Conservation (phyloP, 2,113 vertebrate genomes). For the Catharus bicknelli region DNA sequence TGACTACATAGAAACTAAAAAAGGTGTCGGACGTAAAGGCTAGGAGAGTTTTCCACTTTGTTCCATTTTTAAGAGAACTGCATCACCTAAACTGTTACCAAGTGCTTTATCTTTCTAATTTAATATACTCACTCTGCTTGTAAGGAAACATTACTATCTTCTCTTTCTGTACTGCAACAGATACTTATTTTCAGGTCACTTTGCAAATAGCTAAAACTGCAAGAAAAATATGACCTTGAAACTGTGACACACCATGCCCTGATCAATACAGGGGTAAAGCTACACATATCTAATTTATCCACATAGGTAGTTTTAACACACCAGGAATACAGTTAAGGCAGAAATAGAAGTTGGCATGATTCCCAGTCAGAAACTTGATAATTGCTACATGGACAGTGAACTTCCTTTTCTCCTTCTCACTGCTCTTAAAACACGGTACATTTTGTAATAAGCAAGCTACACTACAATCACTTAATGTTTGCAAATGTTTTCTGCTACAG, state of each 20-base stretch:
- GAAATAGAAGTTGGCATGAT: background rate
- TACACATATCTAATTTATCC: background rate
- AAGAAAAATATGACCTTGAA: background rate
- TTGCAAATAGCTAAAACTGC: background rate
- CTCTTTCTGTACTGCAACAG: background rate
- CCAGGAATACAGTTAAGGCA: background rate
- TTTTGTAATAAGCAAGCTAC: background rate
- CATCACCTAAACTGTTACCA: background rate
- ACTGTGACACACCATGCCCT: background rate
- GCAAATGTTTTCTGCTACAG: background rate
- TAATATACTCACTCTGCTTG: background rate
- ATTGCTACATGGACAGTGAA: background rate
- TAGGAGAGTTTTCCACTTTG: background rate
- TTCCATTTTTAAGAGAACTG: background rate
- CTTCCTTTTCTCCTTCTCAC: background rate
- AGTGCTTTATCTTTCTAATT: background rate
- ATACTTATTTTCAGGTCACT: background rate
- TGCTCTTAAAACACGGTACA: background rate
- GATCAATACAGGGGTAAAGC: constrained; percentile 3
- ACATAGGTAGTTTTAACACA: background rate
- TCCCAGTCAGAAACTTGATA: background rate
- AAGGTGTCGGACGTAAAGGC: background rate
- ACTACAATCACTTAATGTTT: background rate
- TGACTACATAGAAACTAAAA: background rate
- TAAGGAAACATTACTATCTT: background rate